phyloP scores from a whole-genome alignment of 2,797 vertebrate genomes.

The Sebastes oblongus region DNA sequence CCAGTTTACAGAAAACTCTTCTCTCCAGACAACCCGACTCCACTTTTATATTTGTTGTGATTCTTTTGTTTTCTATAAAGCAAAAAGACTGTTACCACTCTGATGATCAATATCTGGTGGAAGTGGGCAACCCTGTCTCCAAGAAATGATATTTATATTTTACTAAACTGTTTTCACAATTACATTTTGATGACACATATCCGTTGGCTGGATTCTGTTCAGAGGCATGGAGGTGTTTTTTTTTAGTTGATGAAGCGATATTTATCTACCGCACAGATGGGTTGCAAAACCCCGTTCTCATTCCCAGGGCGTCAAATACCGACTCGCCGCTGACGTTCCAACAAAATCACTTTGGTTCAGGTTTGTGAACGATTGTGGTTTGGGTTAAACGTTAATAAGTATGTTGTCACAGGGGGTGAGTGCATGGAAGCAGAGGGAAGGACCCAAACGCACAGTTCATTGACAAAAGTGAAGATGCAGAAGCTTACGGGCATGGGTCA shows the following conservation, averaged over 20 bases:
- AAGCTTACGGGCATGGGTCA: not conserved
- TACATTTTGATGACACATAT: not conserved
- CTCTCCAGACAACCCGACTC: not conserved
- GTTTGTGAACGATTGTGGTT: not conserved
- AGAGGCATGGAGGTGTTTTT: not conserved
- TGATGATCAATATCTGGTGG: not conserved
- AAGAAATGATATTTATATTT: not conserved
- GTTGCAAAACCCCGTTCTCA: too few relatives aligned
- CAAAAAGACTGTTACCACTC: not conserved
- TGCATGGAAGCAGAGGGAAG: not conserved
- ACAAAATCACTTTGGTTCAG: not conserved
- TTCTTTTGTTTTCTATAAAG: not conserved
- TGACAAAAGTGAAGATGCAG: not conserved
- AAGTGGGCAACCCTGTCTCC: too few relatives aligned
- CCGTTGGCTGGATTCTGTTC: not conserved
- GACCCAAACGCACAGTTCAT: not conserved
- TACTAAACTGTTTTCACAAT: not conserved
- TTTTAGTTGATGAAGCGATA: not conserved
- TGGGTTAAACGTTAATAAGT: not conserved
- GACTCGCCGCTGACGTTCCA: too few relatives aligned
- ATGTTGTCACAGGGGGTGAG: not conserved
- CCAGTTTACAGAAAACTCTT: not conserved
- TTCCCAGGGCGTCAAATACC: too few relatives aligned
- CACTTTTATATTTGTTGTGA: not conserved
- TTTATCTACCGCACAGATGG: not conserved